Base-by-base conservation (phyloP, 2,797 vertebrate genomes). In the Stomatorhinus walkeri region DNA sequence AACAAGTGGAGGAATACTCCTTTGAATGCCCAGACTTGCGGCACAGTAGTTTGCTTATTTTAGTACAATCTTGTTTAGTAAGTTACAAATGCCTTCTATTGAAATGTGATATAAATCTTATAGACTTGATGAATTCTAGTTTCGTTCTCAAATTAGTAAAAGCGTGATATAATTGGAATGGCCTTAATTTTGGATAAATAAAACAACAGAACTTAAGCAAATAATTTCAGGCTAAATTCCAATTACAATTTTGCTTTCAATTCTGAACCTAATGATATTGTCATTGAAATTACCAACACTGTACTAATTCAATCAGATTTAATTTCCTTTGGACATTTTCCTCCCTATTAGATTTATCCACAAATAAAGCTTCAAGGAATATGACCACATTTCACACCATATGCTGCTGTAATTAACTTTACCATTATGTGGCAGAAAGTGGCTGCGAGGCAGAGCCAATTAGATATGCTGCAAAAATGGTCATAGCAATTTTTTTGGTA, bases 311-410 rank as follows among this genome's bases (percentile, higher is more conserved):
- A 88, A 91, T 88, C 88, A 87, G 84, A 19, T 52, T 88, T 83
- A 90, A 88, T 86, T 91, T 89, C 89, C 40, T 89, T 90, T 87
- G 90, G 88, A 89, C 81, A 84, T 90, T 93, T 93, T 91, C 89
- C 22, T 90, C 92, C 91, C 76, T 91, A 64, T 91, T 89, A 90
- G 92, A 89, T 93, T 93, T 93, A 90, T 92, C 93, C 91, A 91
- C 92, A 92, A 92, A 92, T 89, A 85, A 61, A 68, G 79, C 88
- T 88, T 91, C 91, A 61, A 93, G 88, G 89, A 90, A 93, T 88
- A 89, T 88, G 4, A 87, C 85, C 85, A 79, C 89, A 90, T 91
- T 88, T 91, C 90, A 93, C 90, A 92, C 40, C 87, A 36, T 52
- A 49, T 87, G 76, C 59, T 28, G 59, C 89, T 94, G 88, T 72